Evolutionary conservation across 2,888 invertebrate genomes (phyloP).

Genomic region (Sinotaia quadrata): DNA sequence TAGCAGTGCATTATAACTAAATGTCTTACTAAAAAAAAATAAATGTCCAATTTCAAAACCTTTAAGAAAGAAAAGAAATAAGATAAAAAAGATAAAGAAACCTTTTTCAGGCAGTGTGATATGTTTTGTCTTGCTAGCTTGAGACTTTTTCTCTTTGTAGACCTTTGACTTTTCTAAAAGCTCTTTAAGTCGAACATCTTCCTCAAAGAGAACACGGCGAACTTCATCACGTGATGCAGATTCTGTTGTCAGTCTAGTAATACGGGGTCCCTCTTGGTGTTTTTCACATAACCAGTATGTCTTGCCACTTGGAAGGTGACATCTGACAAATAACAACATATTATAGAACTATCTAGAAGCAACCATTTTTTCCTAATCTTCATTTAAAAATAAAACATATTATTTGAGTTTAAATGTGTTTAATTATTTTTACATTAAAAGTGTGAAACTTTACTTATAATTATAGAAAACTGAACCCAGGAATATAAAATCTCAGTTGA

Average conservation of each 20-base stretch:
- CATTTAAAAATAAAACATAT: no score
- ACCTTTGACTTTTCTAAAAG: constrained; percentile 44
- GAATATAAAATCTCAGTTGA: no score
- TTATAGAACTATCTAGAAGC: background rate
- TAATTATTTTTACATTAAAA: no score
- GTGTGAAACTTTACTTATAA: no score
- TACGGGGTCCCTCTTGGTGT: constrained; percentile 58
- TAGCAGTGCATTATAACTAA: no score
- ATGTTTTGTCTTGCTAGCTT: background rate
- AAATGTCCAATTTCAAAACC: background rate
- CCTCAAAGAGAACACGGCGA: constrained; percentile 48
- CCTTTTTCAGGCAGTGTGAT: constrained; percentile 13
- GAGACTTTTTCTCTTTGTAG: constrained; percentile 42
- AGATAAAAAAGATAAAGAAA: background rate
- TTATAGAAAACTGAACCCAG: no score
- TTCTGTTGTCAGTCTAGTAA: constrained; percentile 52
- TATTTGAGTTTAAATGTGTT: no score
- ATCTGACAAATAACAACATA: constrained; percentile 43
- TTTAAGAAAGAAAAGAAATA: background rate
- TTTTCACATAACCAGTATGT: constrained; percentile 62
- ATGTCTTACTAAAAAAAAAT: background rate
- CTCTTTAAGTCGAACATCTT: constrained; percentile 57
- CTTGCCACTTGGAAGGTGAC: constrained; percentile 64
- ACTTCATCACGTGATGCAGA: constrained; percentile 41
- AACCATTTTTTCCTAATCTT: background rate